Conservation (phyloP, 2,888 invertebrate genomes). For the Pandemis heparana region DNA sequence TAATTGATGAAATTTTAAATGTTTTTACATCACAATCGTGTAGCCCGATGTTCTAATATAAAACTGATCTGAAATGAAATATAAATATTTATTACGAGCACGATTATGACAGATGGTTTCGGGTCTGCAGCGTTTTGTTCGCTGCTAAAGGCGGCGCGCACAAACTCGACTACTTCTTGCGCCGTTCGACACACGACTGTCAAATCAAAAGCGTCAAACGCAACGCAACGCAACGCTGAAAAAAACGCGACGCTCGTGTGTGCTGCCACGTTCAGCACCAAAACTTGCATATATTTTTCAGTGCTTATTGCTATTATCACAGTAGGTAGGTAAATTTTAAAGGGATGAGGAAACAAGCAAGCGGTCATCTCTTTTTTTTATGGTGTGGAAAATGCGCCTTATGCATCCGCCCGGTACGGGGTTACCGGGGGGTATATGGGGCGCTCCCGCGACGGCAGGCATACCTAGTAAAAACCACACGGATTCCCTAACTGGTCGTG, state of each 20-base stretch:
- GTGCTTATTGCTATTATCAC: not conserved
- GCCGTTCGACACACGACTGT: conserved; percentile 64
- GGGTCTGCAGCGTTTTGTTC: conserved; percentile 38
- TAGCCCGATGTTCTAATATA: conserved; percentile 5
- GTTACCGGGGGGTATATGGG: too few species aligned
- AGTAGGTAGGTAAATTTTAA: not conserved
- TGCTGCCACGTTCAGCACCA: conserved; percentile 60
- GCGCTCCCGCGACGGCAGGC: too few species aligned
- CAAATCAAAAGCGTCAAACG: conserved; percentile 43
- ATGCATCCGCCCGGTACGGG: too few species aligned
- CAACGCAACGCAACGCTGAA: conserved; percentile 45
- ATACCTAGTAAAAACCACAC: too few species aligned
- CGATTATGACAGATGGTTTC: conserved; percentile 49
- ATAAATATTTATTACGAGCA: conserved; percentile 31
- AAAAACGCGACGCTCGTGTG: conserved; percentile 55
- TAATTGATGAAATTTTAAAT: conserved; percentile 16
- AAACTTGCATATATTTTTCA: conserved; percentile 30
- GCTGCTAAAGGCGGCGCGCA: conserved; percentile 46
- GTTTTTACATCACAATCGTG: not conserved
- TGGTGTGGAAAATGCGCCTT: too few species aligned
- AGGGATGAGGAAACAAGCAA: too few species aligned
- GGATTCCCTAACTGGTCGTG: too few species aligned
- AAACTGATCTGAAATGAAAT: conserved; percentile 30
- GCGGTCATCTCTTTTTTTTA: too few species aligned
- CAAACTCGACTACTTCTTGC: conserved; percentile 59